A percentile compares a stretch with the other conserved stretches of the same genome.
Conservation (phyloP, 2,888 invertebrate genomes). For the Tenthredo livida region DNA sequence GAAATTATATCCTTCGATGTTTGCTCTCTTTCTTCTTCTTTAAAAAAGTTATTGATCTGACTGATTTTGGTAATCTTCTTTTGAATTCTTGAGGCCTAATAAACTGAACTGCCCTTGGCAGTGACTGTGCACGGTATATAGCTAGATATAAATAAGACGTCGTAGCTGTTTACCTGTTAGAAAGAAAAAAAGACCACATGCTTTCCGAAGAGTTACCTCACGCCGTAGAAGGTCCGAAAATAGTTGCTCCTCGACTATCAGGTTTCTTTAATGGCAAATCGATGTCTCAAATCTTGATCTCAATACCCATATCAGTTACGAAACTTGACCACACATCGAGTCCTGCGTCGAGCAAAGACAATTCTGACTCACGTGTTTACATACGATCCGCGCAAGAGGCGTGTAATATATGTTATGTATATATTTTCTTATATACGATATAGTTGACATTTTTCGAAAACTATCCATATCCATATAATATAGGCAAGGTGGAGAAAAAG, state of each 20-base stretch:
- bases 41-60: neutral
- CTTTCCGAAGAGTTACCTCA: neutral
- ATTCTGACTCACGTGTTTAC: neutral
- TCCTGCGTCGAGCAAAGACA: neutral
- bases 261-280: conserved; percentile 25
- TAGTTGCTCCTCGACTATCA: conserved; percentile 11
- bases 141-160: neutral
- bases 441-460: too few species aligned
- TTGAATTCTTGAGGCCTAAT: neutral
- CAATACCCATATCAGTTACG: conserved; percentile 31
- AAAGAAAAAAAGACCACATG: neutral
- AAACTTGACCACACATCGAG: conserved; percentile 1
- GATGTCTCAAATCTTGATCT: conserved; percentile 21
- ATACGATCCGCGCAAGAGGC: neutral
- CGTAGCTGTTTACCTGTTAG: neutral
- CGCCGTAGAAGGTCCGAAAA: conserved; percentile 28
- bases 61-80: neutral
- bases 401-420: too few species aligned
- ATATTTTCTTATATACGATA: too few species aligned
- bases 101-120: conserved; percentile 16
- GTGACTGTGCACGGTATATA: neutral
- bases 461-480: too few species aligned
- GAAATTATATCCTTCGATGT: neutral
- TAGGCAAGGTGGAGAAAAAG: too few species aligned
- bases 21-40: neutral